phyloP scores from a whole-genome alignment of 2,797 vertebrate genomes.

The Diplodus sargus region DNA sequence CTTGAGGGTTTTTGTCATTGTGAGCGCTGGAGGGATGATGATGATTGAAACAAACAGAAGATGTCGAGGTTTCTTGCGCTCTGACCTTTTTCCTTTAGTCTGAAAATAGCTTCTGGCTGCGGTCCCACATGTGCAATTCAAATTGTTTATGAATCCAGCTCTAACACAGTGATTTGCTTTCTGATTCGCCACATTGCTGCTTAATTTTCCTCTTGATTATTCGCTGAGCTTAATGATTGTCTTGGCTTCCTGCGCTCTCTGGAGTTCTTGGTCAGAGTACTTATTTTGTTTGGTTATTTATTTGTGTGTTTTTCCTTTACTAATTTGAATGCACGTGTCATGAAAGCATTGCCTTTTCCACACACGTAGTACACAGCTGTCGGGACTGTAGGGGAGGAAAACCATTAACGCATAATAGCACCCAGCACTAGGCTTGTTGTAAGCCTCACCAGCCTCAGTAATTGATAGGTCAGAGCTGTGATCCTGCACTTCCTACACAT shows the following conservation, averaged over 20 bases:
- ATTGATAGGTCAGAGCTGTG: conserved; percentile 46
- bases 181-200: neutral
- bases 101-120: conserved; percentile 42
- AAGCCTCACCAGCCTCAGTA: conserved; percentile 52
- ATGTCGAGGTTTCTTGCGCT: conserved; percentile 19
- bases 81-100: conserved; percentile 32
- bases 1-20: neutral
- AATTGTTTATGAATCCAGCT: conserved; percentile 35
- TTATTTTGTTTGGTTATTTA: conserved; percentile 2
- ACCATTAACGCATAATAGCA: conserved; percentile 52
- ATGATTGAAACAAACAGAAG: conserved; percentile 11
- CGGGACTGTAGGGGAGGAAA: conserved; percentile 35
- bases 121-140: conserved; percentile 7
- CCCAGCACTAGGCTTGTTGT: conserved; percentile 36
- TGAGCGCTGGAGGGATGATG: conserved; percentile 2
- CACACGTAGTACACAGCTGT: conserved; percentile 12
- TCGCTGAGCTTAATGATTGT: neutral
- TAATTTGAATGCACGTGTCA: neutral
- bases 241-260: neutral
- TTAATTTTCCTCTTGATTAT: conserved; percentile 8
- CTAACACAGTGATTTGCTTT: conserved; percentile 16
- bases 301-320: conserved; percentile 12
- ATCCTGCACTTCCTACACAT: conserved; percentile 61
- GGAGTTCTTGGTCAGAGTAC: neutral
- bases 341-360: neutral